phyloP scores from a whole-genome alignment of 2,113 vertebrate genomes.

The Galbula dea region DNA sequence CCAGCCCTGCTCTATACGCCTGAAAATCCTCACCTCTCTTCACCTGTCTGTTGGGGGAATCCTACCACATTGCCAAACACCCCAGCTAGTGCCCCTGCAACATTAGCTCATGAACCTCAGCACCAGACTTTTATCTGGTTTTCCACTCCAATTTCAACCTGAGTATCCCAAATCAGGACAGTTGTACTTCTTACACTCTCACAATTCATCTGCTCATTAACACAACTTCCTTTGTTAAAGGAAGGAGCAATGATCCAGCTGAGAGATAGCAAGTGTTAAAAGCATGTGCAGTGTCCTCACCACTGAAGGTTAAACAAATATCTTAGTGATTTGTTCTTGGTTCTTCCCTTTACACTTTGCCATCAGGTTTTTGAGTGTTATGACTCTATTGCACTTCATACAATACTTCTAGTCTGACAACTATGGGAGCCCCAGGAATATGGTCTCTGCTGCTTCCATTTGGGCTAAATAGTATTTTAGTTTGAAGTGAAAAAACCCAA shows the following conservation, averaged over 20 bases:
- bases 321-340: not conserved
- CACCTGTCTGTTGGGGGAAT: fast-evolving
- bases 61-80: fast-evolving
- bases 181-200: not conserved
- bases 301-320: not conserved
- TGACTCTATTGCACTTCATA: not conserved
- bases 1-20: not conserved
- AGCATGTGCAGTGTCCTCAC: not conserved
- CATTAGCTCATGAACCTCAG: not conserved
- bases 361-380: not conserved
- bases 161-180: not conserved
- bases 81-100: no score
- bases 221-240: not conserved
- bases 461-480: not conserved
- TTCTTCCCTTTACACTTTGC: not conserved
- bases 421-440: not conserved
- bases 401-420: not conserved
- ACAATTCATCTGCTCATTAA: not conserved
- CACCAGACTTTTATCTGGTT: not conserved
- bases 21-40: not conserved
- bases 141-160: not conserved
- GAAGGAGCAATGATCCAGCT: not conserved
- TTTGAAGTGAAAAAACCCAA: not conserved
- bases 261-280: fast-evolving
- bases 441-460: not conserved